Percentiles rank a stretch among this genome's conserved stretches.
Evolutionary conservation across 2,113 vertebrate species (phyloP).

Genomic region (Oreochromis spilurus): DNA sequence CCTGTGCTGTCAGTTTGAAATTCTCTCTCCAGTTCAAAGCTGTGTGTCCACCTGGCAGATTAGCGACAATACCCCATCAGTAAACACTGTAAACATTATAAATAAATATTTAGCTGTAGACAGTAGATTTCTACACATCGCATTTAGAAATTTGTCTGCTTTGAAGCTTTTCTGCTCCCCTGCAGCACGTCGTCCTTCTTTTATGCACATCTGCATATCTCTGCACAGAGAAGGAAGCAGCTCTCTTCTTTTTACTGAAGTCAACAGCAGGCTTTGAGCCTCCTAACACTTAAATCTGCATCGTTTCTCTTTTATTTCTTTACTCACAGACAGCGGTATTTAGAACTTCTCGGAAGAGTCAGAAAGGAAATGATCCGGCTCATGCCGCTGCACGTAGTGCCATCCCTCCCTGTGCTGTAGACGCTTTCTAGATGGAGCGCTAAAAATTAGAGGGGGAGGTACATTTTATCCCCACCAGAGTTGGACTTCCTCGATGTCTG

Average conservation of each 20-base stretch:
- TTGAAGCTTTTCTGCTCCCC: neutral
- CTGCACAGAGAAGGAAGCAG: neutral
- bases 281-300: neutral
- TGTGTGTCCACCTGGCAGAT: fast-evolving
- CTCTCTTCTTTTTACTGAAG: neutral
- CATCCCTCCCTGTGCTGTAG: neutral
- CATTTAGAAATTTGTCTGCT: neutral
- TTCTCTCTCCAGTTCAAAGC: neutral
- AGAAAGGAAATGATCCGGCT: neutral
- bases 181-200: neutral
- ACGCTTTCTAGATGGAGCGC: neutral
- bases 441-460: neutral
- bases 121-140: neutral
- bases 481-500: neutral
- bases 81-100: neutral
- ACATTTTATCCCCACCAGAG: neutral
- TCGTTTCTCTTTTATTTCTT: neutral
- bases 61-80: neutral
- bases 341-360: neutral
- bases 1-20: neutral
- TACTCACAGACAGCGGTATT: neutral
- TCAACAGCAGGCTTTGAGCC: neutral
- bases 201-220: neutral
- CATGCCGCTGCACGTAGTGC: fast-evolving
- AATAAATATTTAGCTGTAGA: neutral